A percentile compares a stretch with the other conserved stretches of the same genome.
Conservation (phyloP, 2,113 vertebrate genomes). For the Philantomba maxwellii region DNA sequence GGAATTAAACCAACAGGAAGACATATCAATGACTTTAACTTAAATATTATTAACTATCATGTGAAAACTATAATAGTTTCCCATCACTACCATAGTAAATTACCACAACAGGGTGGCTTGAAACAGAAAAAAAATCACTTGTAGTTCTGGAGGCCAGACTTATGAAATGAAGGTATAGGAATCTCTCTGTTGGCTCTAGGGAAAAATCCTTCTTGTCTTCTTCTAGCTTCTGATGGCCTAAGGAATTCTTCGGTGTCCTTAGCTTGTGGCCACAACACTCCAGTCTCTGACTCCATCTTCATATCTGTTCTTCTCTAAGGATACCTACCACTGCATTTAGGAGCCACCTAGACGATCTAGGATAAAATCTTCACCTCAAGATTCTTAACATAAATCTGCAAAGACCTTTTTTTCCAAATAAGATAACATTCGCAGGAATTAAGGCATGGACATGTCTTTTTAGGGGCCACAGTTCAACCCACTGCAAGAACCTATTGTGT, state of each 20-base stretch:
- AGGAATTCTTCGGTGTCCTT: not conserved
- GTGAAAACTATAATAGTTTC: no score
- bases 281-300: not conserved
- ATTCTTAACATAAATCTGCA: not conserved
- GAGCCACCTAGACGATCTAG: not conserved
- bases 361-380: not conserved
- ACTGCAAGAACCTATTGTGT: not conserved
- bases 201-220: not conserved
- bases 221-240: not conserved
- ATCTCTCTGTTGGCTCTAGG: not conserved
- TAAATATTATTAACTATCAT: not conserved
- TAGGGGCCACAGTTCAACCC: not conserved
- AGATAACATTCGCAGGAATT: not conserved
- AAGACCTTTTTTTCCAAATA: not conserved
- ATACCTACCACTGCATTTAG: not conserved
- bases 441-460: not conserved
- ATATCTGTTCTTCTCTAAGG: not conserved
- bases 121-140: not conserved
- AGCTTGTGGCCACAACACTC: not conserved
- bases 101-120: not conserved
- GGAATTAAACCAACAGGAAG: not conserved
- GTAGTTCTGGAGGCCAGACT: not conserved
- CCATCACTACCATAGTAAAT: no score
- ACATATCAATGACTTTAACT: not conserved
- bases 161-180: not conserved